These are phyloP conservation scores for Sturnus vulgaris DNA, from an alignment of 2,113 vertebrate genomes.

Conservation along the genomic window DNA sequence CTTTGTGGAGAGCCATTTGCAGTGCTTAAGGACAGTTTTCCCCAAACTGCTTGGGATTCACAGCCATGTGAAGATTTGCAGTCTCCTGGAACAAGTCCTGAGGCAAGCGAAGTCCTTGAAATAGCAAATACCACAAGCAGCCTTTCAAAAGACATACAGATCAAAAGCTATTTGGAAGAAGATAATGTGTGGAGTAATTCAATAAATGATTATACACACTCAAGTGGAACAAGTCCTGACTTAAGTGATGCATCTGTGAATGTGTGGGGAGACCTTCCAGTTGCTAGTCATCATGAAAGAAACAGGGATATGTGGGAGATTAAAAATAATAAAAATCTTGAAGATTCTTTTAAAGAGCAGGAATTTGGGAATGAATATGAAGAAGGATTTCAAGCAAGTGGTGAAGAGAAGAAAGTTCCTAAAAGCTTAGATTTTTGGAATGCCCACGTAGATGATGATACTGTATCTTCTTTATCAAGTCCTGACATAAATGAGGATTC, in stretches of 20 bases:
- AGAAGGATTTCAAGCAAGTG: conserved; percentile 28
- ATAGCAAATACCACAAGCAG: conserved; percentile 4
- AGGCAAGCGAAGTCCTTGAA: conserved; percentile 47
- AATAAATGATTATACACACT: conserved; percentile 76
- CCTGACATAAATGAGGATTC: conserved; percentile 68
- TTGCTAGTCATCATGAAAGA: background rate
- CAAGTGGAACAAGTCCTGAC: conserved; percentile 79
- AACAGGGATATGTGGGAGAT: background rate
- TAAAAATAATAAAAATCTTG: conserved; percentile 6
- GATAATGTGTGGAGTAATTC: conserved; percentile 77
- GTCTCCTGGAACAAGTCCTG: conserved; percentile 68
- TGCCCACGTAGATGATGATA: conserved; percentile 70
- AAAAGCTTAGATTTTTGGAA: conserved; percentile 75
- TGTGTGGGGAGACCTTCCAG: conserved; percentile 48
- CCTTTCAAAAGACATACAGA: background rate
- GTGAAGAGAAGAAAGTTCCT: conserved; percentile 45
- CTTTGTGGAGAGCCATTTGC: background rate
- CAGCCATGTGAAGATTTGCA: conserved; percentile 67
- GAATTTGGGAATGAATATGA: background rate
- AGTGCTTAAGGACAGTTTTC: conserved; percentile 32
- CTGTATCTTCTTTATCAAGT: conserved; percentile 74
- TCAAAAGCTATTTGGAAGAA: conserved; percentile 49
- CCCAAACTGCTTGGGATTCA: conserved; percentile 73
- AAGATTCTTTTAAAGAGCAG: background rate
- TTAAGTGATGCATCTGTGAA: conserved; percentile 63